These are phyloP conservation scores for Drosophila quasianomalipes DNA, from an alignment of 2,888 invertebrate species.

Conservation along the genomic window DNA sequence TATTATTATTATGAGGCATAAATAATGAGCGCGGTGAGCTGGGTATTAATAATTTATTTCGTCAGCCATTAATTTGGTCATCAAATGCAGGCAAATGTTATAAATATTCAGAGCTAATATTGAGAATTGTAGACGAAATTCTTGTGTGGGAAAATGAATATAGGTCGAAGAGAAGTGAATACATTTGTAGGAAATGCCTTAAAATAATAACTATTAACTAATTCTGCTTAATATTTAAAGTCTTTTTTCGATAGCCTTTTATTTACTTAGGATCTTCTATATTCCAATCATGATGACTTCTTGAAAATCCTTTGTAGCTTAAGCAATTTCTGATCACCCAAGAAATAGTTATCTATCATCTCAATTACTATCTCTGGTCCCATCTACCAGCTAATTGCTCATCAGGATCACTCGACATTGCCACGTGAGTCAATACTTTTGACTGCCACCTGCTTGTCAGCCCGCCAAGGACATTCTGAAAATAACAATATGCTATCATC, in stretches of 20 bases:
- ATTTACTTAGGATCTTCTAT: not conserved
- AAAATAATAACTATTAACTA: not conserved
- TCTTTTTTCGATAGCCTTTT: not conserved
- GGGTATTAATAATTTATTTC: conserved; percentile 20
- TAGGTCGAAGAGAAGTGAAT: conserved; percentile 4
- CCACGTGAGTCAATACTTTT: conserved; percentile 40
- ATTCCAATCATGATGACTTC: not conserved
- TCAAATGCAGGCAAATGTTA: conserved; percentile 69
- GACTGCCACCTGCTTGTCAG: conserved; percentile 51
- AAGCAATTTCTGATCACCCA: not conserved
- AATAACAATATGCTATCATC: conserved; percentile 27
- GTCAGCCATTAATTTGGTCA: conserved; percentile 72
- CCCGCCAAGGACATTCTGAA: conserved; percentile 8
- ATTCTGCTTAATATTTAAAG: not conserved
- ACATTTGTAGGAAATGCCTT: not conserved
- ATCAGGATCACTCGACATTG: conserved; percentile 28
- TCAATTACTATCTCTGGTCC: not conserved
- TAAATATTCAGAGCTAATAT: conserved; percentile 58
- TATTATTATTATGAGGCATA: conserved; percentile 72
- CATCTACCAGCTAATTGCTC: conserved; percentile 24
- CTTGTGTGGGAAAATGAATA: conserved; percentile 47
- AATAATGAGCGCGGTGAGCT: conserved; percentile 47
- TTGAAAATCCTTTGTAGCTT: not conserved
- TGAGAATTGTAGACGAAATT: conserved; percentile 25
- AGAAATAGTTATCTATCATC: not conserved